A percentile compares a stretch with the other conserved stretches of the same genome.
Evolutionary conservation across 2,888 invertebrate species (phyloP).

Genomic region (Caenorhabditis drosophilae): DNA sequence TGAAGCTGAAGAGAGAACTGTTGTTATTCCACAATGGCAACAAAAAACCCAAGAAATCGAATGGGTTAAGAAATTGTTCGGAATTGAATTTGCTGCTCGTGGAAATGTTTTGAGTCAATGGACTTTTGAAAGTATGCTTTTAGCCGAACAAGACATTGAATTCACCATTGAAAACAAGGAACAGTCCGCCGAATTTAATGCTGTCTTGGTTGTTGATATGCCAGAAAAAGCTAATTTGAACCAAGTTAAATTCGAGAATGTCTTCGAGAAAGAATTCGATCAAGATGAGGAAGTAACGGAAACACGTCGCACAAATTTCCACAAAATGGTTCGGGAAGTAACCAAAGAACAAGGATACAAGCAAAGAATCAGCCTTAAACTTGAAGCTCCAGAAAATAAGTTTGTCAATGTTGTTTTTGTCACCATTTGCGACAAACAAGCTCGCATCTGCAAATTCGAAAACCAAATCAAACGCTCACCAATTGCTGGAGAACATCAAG

Average conservation of each 20-base stretch:
- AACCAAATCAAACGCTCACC: constrained; percentile 31
- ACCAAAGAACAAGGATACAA: constrained; percentile 26
- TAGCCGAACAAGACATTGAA: constrained; percentile 56
- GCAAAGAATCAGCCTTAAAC: constrained; percentile 15
- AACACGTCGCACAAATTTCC: constrained; percentile 35
- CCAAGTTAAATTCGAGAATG: constrained; percentile 24
- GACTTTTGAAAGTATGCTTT: constrained; percentile 28
- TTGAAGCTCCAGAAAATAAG: constrained; percentile 28
- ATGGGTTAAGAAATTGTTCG: constrained; percentile 31
- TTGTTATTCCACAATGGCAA: constrained; percentile 40
- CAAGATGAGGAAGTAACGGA: constrained; percentile 14
- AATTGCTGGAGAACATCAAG: constrained; percentile 30
- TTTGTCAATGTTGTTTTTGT: constrained; percentile 26
- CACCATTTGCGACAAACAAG: constrained; percentile 35
- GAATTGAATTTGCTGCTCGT: constrained; percentile 41
- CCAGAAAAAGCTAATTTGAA: constrained; percentile 18
- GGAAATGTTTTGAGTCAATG: constrained; percentile 44
- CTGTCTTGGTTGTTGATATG: constrained; percentile 14
- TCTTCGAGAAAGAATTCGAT: constrained; percentile 40
- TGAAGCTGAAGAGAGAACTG: constrained; percentile 54
- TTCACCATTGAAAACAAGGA: constrained; percentile 38
- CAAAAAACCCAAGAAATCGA: constrained; percentile 33
- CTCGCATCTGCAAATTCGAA: constrained; percentile 32
- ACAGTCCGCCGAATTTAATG: constrained; percentile 30
- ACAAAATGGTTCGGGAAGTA: constrained; percentile 34